A percentile compares a stretch with the other conserved stretches of the same genome.
These are phyloP conservation scores for Drosophila malerkotliana DNA, from an alignment of 1,140 invertebrate genomes.

Conservation along the genomic window DNA sequence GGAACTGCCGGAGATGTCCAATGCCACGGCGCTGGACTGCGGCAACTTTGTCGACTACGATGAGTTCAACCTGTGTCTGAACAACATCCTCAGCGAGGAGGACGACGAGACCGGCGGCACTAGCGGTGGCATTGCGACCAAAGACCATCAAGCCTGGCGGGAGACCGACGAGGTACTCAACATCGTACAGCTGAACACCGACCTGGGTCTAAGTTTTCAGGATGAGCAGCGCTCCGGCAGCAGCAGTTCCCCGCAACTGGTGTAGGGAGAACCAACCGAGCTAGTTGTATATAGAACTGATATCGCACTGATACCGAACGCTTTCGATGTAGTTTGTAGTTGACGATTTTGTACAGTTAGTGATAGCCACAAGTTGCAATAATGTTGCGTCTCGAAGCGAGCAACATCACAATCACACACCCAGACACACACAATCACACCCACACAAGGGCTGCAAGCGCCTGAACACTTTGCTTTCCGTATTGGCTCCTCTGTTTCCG, in stretches of 20 bases:
- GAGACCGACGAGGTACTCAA: constrained; percentile 62
- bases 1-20: constrained; percentile 62
- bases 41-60: constrained; percentile 78
- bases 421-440: constrained; percentile 34
- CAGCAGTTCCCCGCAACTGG: constrained; percentile 68
- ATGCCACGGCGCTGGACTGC: constrained; percentile 61
- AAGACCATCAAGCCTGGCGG: constrained; percentile 46
- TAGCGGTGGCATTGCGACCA: constrained; percentile 9
- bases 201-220: constrained; percentile 61
- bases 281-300: constrained; percentile 35
- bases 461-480: constrained; percentile 18
- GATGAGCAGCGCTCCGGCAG: constrained; percentile 66
- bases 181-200: constrained; percentile 65
- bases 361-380: constrained; percentile 77
- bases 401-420: constrained; percentile 74
- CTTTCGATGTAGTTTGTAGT: constrained; percentile 64
- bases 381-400: constrained; percentile 76
- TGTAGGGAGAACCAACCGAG: constrained; percentile 26
- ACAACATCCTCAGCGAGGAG: constrained; percentile 75
- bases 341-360: constrained; percentile 76
- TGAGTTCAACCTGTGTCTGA: constrained; percentile 80
- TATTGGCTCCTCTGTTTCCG: constrained; percentile 5
- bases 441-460: constrained; percentile 24
- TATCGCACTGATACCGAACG: constrained; percentile 43
- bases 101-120: constrained; percentile 44